Base-by-base conservation (phyloP, 2,888 invertebrate species). In the Temnothorax rugatulus region DNA sequence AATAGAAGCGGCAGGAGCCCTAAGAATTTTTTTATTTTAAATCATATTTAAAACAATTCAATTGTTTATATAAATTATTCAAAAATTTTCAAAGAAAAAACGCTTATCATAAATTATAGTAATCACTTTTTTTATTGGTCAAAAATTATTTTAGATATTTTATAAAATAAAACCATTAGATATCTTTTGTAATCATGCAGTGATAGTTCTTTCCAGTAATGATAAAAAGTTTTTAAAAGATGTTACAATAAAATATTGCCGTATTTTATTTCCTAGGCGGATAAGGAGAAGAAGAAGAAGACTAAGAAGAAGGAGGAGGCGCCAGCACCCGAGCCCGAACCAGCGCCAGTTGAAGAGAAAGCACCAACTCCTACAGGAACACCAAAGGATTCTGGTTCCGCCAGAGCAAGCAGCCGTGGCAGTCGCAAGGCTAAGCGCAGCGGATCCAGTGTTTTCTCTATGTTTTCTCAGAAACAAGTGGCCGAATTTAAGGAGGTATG, bases 401-500 rank as follows among this genome's bases (percentile, higher is more conserved):
- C 96, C 82, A 96, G 98, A 94, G 97, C 97, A 93, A 97, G 97
- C 90, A 97, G 98, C 93, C 97, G 98, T 92, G 97, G 98, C 92
- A 98, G 97, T 95, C 96, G 96, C 92, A 97, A 97, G 95, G 96
- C 96, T 85, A 98, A 98, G 96, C 97, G 98, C 95, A 97, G 98
- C 95, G 98, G 98, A 93, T 98, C 98, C 96, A 98, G 98, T 96
- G 98, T 99, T 95, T 99, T 99, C 97, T 98, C 98, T 95, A 98
- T 98, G 97, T 99, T 99, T 97, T 97, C 98, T 93, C 98, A 98
- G 96, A 97, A 97, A 96, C 98, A 99, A 96, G 98, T 99, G 94
- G 98, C 98, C 93, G 99, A 99, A 96, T 99, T 99, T 97, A 99
- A 99, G 96, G 98, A 98, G 96, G 98, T 98, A 76, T n/a, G 54